These are phyloP conservation scores for Sarcophaga carnaria DNA, from an alignment of 2,888 invertebrate species.

Conservation along the genomic window DNA sequence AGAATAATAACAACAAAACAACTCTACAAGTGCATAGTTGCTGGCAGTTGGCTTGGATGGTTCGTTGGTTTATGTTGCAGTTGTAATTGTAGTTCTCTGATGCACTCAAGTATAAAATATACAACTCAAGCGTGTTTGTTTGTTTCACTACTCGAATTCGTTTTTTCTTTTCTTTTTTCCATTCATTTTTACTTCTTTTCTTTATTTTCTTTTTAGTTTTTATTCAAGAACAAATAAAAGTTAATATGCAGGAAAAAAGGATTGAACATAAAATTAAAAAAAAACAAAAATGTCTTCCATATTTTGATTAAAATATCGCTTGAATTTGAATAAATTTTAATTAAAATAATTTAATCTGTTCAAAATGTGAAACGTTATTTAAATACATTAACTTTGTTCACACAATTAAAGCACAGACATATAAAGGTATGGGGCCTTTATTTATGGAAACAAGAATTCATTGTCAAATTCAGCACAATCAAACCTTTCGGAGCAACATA, in stretches of 20 bases:
- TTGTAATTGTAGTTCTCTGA: constrained; percentile 42
- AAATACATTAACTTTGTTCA: too few species aligned
- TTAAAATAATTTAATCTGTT: not conserved
- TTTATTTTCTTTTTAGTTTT: not conserved
- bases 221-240: too few species aligned
- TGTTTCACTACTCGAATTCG: constrained; percentile 30
- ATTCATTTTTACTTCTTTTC: constrained; percentile 4
- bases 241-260: not conserved
- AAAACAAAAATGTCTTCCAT: not conserved
- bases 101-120: constrained; percentile 63
- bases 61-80: constrained; percentile 43
- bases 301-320: constrained; percentile 14
- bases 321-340: constrained; percentile 28
- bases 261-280: constrained; percentile 8
- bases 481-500: too few species aligned
- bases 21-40: constrained; percentile 50
- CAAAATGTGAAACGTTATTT: not conserved
- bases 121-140: constrained; percentile 60
- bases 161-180: not conserved
- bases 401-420: too few species aligned
- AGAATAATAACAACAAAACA: constrained; percentile 28
- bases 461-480: too few species aligned
- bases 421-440: too few species aligned
- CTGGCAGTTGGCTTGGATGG: not conserved
- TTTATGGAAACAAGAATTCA: too few species aligned